A percentile compares a stretch with the other conserved stretches of the same genome.
Evolutionary conservation across 2,113 vertebrate genomes (phyloP).

Genomic region (Rhineura floridana): DNA sequence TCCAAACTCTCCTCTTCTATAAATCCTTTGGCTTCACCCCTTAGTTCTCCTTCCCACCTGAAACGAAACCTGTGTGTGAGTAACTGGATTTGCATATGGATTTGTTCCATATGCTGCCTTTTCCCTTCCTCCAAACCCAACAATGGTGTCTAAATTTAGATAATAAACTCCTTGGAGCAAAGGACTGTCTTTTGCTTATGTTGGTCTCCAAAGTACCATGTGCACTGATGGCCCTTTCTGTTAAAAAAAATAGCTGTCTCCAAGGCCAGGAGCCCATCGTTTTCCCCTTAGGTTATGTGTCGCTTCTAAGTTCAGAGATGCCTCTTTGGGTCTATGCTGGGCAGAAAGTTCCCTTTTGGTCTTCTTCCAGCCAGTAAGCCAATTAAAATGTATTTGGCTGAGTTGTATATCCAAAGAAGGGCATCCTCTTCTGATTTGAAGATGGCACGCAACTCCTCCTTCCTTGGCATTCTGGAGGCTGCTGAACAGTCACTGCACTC

Average conservation of each 20-base stretch:
- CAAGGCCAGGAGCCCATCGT: background rate
- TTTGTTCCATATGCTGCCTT: background rate
- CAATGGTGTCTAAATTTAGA: conserved; percentile 9
- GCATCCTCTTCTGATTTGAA: background rate
- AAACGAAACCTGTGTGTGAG: background rate
- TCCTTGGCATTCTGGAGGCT: background rate
- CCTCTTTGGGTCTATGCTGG: background rate
- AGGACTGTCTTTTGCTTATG: conserved; percentile 1
- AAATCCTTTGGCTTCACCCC: background rate
- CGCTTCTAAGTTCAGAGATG: background rate
- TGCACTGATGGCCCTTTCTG: background rate
- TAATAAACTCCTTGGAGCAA: background rate
- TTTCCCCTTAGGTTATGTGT: background rate
- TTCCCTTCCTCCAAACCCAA: background rate
- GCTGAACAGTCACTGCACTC: background rate
- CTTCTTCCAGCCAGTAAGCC: background rate
- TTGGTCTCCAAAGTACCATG: background rate
- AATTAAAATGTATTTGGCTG: background rate
- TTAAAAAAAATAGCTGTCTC: background rate
- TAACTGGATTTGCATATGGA: background rate
- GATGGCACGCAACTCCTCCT: background rate
- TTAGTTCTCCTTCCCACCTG: background rate
- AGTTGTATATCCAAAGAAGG: background rate
- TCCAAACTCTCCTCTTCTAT: background rate
- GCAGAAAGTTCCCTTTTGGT: background rate